A percentile compares a stretch with the other conserved stretches of the same genome.
phyloP scores from a whole-genome alignment of 2,797 vertebrate genomes.

The Champsocephalus gunnari region DNA sequence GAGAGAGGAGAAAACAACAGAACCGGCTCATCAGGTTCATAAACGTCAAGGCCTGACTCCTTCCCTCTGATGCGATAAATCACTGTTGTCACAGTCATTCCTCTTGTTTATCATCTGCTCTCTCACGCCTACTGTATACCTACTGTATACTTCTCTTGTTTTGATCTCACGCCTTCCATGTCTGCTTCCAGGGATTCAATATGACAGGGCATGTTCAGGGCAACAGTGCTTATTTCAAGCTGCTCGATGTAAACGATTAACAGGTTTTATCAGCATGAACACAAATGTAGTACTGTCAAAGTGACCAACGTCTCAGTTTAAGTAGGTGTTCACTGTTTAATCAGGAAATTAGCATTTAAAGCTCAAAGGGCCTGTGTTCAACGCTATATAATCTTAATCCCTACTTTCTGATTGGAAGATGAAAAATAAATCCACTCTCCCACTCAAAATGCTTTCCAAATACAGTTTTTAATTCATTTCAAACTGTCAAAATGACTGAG shows the following conservation, averaged over 20 bases:
- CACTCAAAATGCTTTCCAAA: neutral
- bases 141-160: neutral
- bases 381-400: neutral
- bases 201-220: conserved; percentile 18
- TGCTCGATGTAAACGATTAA: neutral
- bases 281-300: neutral
- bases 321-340: neutral
- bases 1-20: conserved; percentile 32
- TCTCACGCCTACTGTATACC: conserved; percentile 15
- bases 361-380: neutral
- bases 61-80: conserved; percentile 49
- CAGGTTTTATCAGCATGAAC: too few species aligned
- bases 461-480: too few species aligned
- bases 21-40: conserved; percentile 68
- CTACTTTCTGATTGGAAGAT: neutral
- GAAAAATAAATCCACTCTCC: neutral
- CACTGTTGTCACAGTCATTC: conserved; percentile 14
- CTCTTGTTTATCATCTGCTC: conserved; percentile 50
- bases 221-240: conserved; percentile 7
- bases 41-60: conserved; percentile 45
- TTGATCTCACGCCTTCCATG: conserved; percentile 8
- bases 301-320: neutral
- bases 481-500: too few species aligned
- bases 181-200: conserved; percentile 20
- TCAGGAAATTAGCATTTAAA: neutral